Evolutionary conservation across 2,888 invertebrate species (phyloP).

Genomic region (Drosophila subsilvestris): DNA sequence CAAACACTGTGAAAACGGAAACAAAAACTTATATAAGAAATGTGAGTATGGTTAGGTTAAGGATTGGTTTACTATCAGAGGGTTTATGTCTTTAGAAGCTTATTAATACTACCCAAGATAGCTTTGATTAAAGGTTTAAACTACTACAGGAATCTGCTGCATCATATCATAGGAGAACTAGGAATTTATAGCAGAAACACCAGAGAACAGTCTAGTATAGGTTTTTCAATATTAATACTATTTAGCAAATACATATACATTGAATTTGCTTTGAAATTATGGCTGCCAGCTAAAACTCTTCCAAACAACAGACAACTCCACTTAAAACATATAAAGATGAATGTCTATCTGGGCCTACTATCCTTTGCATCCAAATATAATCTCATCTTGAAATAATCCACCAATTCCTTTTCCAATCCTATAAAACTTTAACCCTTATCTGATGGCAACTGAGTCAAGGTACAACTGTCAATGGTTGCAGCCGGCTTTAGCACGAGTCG

Average conservation of each 20-base stretch:
- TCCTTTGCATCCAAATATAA: neutral
- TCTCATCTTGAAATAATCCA: neutral
- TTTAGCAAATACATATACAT: no score
- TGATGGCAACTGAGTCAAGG: neutral
- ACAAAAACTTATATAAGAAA: neutral
- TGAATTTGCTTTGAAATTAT: no score
- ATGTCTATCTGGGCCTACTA: neutral
- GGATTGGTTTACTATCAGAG: no score
- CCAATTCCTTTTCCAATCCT: no score
- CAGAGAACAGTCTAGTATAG: no score
- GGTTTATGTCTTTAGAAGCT: no score
- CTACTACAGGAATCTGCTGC: no score
- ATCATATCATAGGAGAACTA: no score
- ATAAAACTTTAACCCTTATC: neutral
- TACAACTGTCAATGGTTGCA: neutral
- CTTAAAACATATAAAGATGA: neutral
- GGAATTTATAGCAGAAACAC: no score
- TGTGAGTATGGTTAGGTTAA: slow-evolving; percentile 17
- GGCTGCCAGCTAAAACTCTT: no score
- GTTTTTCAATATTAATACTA: no score
- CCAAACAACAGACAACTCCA: neutral
- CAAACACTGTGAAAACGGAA: neutral
- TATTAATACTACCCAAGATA: neutral
- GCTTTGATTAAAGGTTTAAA: no score
- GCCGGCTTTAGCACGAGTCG: neutral